phyloP scores from a whole-genome alignment of 2,797 vertebrate species.

The Philypnodon macrostomus region DNA sequence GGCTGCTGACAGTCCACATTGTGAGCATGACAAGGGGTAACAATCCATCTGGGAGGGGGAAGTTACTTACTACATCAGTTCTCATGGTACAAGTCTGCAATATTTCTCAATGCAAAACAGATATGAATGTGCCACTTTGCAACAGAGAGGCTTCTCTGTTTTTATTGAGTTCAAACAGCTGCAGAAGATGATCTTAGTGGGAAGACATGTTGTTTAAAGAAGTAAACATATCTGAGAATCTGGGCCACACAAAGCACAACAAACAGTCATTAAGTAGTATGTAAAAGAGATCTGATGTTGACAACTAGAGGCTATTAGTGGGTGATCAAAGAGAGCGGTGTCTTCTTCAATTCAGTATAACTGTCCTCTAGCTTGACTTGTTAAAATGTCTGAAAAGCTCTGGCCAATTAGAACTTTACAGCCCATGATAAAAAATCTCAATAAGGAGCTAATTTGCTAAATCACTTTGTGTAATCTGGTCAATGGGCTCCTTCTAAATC shows the following conservation, averaged over 20 bases:
- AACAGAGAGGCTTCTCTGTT: slow-evolving; percentile 29
- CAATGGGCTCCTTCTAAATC: slow-evolving; percentile 12
- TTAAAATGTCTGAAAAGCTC: slow-evolving; percentile 7
- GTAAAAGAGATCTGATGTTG: slow-evolving; percentile 2
- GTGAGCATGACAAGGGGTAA: slow-evolving; percentile 81
- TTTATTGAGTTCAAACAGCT: slow-evolving; percentile 48
- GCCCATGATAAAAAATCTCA: slow-evolving; percentile 24
- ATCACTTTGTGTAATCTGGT: slow-evolving; percentile 18
- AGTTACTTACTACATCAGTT: slow-evolving; percentile 77
- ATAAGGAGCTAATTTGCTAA: slow-evolving; percentile 20
- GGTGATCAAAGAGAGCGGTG: no score
- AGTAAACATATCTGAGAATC: slow-evolving; percentile 35
- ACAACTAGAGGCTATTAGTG: no score
- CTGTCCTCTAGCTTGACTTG: slow-evolving; percentile 11
- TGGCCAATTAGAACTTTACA: slow-evolving; percentile 21
- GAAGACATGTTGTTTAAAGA: slow-evolving; percentile 25
- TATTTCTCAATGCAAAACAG: slow-evolving; percentile 64
- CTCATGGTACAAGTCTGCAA: slow-evolving; percentile 74
- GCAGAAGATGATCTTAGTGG: slow-evolving; percentile 32
- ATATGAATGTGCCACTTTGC: slow-evolving; percentile 28
- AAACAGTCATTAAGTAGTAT: not conserved
- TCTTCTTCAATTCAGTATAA: slow-evolving; percentile 9
- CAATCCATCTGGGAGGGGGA: slow-evolving; percentile 80
- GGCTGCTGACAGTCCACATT: slow-evolving; percentile 84
- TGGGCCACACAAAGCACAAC: slow-evolving; percentile 18